Conservation (phyloP, 2,113 vertebrate species). For the Numida meleagris region DNA sequence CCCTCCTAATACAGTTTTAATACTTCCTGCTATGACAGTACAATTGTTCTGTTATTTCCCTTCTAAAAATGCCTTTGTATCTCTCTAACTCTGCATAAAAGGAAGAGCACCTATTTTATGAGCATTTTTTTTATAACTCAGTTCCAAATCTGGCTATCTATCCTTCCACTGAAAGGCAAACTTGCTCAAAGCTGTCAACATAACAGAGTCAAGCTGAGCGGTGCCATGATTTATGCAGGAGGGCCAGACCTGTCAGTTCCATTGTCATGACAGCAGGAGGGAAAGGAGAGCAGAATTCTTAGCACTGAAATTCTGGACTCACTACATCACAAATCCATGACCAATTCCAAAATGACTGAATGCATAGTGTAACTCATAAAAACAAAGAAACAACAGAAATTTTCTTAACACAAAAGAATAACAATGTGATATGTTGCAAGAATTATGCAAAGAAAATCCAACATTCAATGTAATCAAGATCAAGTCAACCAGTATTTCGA, state of each 20-base stretch:
- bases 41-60: accelerated
- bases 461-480: not conserved
- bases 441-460: not conserved
- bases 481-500: not conserved
- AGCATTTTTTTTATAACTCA: not conserved
- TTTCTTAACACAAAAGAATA: not conserved
- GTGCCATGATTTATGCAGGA: constrained; percentile 15
- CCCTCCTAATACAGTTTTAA: not conserved
- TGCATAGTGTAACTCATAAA: not conserved
- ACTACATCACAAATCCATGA: not conserved
- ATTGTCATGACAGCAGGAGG: not conserved
- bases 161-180: not conserved
- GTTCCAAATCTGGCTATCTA: not conserved
- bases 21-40: not conserved
- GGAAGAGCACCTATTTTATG: not conserved
- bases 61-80: not conserved
- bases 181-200: constrained; percentile 51
- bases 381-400: not conserved
- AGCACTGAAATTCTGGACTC: not conserved
- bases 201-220: constrained; percentile 43
- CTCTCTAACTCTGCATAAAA: not conserved
- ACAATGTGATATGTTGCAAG: not conserved
- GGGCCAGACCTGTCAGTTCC: constrained; percentile 50
- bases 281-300: not conserved
- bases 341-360: not conserved